Conservation (phyloP, 2,113 vertebrate species). For the Indicator indicator region DNA sequence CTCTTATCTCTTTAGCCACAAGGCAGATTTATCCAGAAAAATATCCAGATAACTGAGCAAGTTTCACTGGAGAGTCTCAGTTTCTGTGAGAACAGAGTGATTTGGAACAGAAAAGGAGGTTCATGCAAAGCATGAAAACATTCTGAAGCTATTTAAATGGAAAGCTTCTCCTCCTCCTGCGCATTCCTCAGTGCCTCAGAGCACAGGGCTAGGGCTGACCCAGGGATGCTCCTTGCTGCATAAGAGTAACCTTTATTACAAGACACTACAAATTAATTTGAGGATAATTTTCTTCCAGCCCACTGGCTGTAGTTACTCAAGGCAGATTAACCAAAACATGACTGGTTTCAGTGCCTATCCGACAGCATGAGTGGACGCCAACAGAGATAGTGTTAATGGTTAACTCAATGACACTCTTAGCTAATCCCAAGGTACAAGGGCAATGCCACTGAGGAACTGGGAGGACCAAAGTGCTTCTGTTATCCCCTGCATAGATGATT, state of each 20-base stretch:
- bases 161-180: conserved; percentile 38
- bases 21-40: not conserved
- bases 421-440: not conserved
- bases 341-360: conserved; percentile 35
- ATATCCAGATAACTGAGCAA: not conserved
- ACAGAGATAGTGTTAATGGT: not conserved
- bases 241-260: conserved; percentile 51
- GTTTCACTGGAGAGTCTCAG: not conserved
- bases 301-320: conserved; percentile 65
- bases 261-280: conserved; percentile 58
- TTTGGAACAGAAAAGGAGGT: conserved; percentile 4
- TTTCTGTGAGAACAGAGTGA: not conserved
- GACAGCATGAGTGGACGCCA: conserved; percentile 35
- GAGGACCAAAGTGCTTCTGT: not conserved
- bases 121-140: not conserved
- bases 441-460: not conserved
- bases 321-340: conserved; percentile 63
- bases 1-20: not conserved
- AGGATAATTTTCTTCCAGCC: conserved; percentile 64
- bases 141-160: not conserved
- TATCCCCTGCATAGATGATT: too few species aligned
- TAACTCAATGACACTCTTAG: not conserved
- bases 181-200: conserved; percentile 53
- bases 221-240: not conserved
- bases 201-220: not conserved